These are phyloP conservation scores for Troilus luridus DNA, from an alignment of 2,888 invertebrate species.

Conservation along the genomic window DNA sequence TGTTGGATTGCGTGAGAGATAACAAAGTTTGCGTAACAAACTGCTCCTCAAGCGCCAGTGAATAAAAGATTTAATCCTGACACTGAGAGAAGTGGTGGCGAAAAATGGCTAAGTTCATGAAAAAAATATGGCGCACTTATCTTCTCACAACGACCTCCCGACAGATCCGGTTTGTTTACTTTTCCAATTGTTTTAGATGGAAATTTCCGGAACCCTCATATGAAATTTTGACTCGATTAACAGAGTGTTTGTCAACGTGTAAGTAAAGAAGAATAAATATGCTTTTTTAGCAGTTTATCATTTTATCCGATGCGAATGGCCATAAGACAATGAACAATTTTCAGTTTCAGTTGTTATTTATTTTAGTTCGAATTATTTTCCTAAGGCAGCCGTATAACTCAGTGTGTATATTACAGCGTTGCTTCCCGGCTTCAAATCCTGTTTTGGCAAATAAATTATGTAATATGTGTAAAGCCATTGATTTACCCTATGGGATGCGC, in stretches of 20 bases:
- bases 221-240: neutral
- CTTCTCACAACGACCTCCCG: neutral
- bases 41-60: neutral
- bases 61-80: constrained; percentile 35
- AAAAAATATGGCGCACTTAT: constrained; percentile 25
- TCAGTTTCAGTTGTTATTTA: too few relatives aligned
- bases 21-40: constrained; percentile 8
- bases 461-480: too few relatives aligned
- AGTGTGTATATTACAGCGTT: too few relatives aligned
- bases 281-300: neutral
- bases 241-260: neutral
- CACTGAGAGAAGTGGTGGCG: neutral
- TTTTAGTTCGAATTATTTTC: too few relatives aligned
- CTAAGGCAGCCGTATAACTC: too few relatives aligned
- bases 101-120: constrained; percentile 4
- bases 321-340: too few relatives aligned
- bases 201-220: neutral
- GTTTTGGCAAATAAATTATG: too few relatives aligned
- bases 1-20: neutral
- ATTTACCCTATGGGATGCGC: too few relatives aligned
- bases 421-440: too few relatives aligned
- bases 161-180: neutral
- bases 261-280: neutral
- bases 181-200: constrained; percentile 1
- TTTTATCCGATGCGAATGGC: neutral